Evolutionary conservation across 2,113 vertebrate species (phyloP), one percentile per base, ranked within the genome.

Genomic region (Dicerorhinus sumatrensis): DNA sequence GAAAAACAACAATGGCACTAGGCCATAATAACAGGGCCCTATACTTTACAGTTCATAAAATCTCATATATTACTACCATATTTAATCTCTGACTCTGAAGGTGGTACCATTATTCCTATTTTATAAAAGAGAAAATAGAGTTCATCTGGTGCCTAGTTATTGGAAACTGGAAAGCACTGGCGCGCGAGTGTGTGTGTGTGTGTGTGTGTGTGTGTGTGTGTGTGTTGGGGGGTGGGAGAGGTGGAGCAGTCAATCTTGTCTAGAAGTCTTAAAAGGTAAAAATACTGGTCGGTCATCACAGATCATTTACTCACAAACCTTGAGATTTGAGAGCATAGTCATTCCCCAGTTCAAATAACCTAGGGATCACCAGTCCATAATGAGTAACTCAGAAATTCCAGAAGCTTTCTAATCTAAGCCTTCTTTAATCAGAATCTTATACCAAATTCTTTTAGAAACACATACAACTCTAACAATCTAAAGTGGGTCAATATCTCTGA

Each of bases 261-360:
- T 81, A 73, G 2, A 96, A 75, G 8, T 91, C 31, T 92, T 29
- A 83, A 89, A 96, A 95, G 33, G 16, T 81, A 91, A 82, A 93
- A 85, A 63, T 81, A 73, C 5, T 96, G 83, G 48, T 76, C 72
- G 83, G 48, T 76, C 72, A 67, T 69, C 77, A 93, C 31, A 39
- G 60, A 96, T 79, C n/a, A 92, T 82, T 95, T 67, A 82, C 27
- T 23, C 36, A 89, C n/a, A 83, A 6, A 96, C 75, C 60, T 75
- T 89, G 36, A 89, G 33, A 87, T 69, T 4, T 92, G 77, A 73
- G 6, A 83, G 46, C 54, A 86, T 0, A 93, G 23, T 89, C 31
- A 96, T 67, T 94, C 29, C 33, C 58, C 27, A 93, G 36, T 93
- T 98, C 65, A 77, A 97, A 90, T 96, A 92, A 86, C 20, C 33